A percentile compares a stretch with the other conserved stretches of the same genome.
Conservation (phyloP, 2,113 vertebrate species). For the Perca fluviatilis region DNA sequence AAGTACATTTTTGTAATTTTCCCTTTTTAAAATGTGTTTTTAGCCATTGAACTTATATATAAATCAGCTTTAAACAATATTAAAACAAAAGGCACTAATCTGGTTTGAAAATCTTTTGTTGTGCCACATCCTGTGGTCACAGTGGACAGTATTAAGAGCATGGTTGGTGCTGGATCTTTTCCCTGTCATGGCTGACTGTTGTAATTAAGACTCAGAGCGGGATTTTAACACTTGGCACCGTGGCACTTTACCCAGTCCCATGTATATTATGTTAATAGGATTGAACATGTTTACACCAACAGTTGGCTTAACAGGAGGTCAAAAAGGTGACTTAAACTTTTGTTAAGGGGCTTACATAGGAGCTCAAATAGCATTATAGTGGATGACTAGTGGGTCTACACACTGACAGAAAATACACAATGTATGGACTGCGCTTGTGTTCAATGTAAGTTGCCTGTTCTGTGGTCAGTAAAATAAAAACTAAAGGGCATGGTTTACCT, state of each 20-base stretch:
- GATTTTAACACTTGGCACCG: conserved; percentile 42
- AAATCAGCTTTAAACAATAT: conserved; percentile 8
- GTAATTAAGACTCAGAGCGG: conserved; percentile 60
- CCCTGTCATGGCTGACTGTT: conserved; percentile 51
- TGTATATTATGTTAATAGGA: conserved; percentile 77
- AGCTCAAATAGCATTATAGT: conserved; percentile 57
- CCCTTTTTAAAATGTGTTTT: not conserved
- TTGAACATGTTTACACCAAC: conserved; percentile 76
- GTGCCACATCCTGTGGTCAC: conserved; percentile 19
- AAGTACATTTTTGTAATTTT: not conserved
- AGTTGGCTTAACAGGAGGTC: conserved; percentile 68
- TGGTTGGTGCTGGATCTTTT: conserved; percentile 35
- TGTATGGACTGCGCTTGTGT: conserved; percentile 3
- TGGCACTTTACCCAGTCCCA: conserved; percentile 38
- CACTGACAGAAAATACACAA: conserved; percentile 26
- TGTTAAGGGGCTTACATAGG: conserved; percentile 66
- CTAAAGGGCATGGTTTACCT: conserved; percentile 48
- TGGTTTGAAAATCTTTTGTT: conserved; percentile 35
- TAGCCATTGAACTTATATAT: not conserved
- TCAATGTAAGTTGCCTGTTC: not conserved
- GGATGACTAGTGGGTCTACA: conserved; percentile 37
- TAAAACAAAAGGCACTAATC: conserved; percentile 13
- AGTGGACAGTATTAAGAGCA: conserved; percentile 41
- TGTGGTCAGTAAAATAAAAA: conserved; percentile 13
- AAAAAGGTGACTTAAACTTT: conserved; percentile 70